Conservation (phyloP, 2,888 invertebrate genomes). For the Ariolimax columbianus region DNA sequence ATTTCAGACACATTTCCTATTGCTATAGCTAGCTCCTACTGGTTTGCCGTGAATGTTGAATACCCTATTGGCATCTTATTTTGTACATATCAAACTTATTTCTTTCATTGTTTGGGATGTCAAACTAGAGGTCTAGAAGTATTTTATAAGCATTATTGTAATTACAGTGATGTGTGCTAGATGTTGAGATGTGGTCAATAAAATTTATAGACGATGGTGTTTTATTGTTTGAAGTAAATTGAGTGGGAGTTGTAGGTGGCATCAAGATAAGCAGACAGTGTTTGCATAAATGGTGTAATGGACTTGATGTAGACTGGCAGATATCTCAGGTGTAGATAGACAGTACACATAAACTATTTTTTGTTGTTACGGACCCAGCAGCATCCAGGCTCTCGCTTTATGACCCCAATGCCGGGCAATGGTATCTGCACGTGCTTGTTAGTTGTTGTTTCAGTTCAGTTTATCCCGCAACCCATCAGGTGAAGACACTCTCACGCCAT, state of each 20-base stretch:
- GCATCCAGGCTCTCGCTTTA: no score
- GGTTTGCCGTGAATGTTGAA: neutral
- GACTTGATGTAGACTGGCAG: no score
- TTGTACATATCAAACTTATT: neutral
- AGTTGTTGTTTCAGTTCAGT: no score
- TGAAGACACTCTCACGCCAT: no score
- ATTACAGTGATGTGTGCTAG: constrained; percentile 2
- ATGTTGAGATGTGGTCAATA: neutral
- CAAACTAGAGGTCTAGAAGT: neutral
- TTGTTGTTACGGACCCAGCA: no score
- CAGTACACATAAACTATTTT: no score
- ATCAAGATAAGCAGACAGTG: no score
- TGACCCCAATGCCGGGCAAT: no score
- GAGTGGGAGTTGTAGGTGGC: neutral
- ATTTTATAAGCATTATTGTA: neutral
- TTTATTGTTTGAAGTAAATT: neutral
- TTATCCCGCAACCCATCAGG: no score
- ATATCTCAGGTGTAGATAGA: no score
- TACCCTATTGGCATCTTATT: neutral
- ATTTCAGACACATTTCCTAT: neutral
- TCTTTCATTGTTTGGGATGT: neutral
- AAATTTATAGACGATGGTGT: neutral
- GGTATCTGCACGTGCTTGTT: no score
- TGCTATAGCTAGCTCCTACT: neutral
- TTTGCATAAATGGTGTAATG: no score